Evolutionary conservation across 1,140 invertebrate genomes (phyloP).

Genomic region (Drosophila biarmipes): DNA sequence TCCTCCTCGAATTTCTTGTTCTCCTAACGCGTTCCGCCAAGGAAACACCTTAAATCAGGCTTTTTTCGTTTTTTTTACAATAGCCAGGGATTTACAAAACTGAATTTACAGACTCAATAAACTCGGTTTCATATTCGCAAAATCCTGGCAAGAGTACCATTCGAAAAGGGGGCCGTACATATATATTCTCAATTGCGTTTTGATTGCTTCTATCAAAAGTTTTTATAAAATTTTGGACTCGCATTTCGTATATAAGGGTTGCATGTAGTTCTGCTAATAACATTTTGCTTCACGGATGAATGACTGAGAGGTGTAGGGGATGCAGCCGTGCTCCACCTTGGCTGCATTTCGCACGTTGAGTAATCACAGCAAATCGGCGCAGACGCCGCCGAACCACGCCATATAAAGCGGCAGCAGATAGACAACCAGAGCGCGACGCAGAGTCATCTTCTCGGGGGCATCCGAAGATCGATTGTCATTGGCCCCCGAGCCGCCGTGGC

Average conservation of each 20-base stretch:
- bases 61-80: not conserved
- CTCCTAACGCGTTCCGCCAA: slow-evolving; percentile 2
- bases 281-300: slow-evolving; percentile 79
- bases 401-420: slow-evolving; percentile 92
- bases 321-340: slow-evolving; percentile 28
- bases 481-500: slow-evolving; percentile 33
- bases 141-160: not conserved
- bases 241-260: slow-evolving; percentile 73
- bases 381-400: slow-evolving; percentile 91
- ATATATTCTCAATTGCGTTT: slow-evolving; percentile 55
- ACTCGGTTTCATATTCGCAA: not conserved
- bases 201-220: slow-evolving; percentile 75
- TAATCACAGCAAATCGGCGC: slow-evolving; percentile 92
- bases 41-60: slow-evolving; percentile 7
- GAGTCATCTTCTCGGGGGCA: slow-evolving; percentile 85
- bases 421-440: slow-evolving; percentile 88
- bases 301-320: slow-evolving; percentile 74
- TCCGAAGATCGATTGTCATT: slow-evolving; percentile 50
- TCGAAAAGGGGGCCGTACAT: slow-evolving; percentile 5
- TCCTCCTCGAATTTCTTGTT: slow-evolving; percentile 32
- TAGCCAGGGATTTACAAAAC: not conserved
- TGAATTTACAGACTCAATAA: slow-evolving; percentile 6
- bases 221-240: slow-evolving; percentile 81
- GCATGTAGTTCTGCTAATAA: slow-evolving; percentile 69
- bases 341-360: slow-evolving; percentile 34